These are phyloP conservation scores for Lottia gigantea DNA, from an alignment of 2,888 invertebrate species.

Conservation along the genomic window DNA sequence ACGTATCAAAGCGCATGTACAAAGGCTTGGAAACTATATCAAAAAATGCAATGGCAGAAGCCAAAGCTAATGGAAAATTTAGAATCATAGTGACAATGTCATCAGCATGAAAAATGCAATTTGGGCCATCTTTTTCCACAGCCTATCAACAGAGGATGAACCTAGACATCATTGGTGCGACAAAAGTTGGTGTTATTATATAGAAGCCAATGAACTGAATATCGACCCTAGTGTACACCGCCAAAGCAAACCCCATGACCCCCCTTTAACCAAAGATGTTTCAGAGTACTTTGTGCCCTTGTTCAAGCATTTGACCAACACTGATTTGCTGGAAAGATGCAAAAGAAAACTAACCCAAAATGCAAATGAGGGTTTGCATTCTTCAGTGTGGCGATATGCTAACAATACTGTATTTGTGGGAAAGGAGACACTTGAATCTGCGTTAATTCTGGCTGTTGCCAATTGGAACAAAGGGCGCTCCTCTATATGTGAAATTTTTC, in stretches of 20 bases:
- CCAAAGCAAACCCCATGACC: not conserved
- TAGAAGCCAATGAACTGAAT: not conserved
- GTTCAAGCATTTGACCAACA: not conserved
- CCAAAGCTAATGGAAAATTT: too few species aligned
- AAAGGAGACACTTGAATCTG: not conserved
- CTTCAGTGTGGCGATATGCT: not conserved
- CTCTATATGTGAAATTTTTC: not conserved
- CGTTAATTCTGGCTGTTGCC: not conserved
- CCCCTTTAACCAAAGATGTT: not conserved
- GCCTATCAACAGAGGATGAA: conserved; percentile 16
- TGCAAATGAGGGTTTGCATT: not conserved
- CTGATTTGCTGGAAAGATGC: not conserved
- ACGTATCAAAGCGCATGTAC: conserved; percentile 20
- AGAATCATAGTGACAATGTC: conserved; percentile 5
- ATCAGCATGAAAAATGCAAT: conserved; percentile 17
- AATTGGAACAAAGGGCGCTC: not conserved
- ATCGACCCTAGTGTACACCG: not conserved
- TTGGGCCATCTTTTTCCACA: conserved; percentile 22
- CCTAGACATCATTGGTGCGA: conserved; percentile 18
- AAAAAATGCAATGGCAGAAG: too few species aligned
- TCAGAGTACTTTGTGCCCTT: not conserved
- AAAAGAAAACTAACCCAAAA: not conserved
- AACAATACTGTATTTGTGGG: not conserved
- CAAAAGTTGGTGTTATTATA: not conserved
- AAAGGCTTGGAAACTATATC: not conserved